Evolutionary conservation across 2,113 vertebrate genomes (phyloP).

Genomic region (Aptenodytes patagonicus): DNA sequence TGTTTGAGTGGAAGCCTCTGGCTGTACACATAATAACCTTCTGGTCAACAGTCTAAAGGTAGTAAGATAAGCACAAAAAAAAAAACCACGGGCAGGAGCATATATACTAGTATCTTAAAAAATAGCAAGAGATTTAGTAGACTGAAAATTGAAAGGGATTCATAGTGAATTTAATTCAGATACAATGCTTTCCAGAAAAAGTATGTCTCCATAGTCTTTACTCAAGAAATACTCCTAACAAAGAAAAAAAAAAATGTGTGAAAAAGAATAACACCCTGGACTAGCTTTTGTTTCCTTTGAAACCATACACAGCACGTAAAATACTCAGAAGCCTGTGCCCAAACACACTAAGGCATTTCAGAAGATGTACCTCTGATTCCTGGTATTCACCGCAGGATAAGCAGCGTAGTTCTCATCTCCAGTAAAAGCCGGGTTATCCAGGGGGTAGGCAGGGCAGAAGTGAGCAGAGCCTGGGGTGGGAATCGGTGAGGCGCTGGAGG

Average conservation of each 20-base stretch:
- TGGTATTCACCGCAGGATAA: not conserved
- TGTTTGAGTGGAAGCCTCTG: not conserved
- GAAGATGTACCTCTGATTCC: conserved; percentile 66
- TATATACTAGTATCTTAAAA: not conserved
- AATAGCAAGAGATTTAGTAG: not conserved
- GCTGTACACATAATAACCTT: not conserved
- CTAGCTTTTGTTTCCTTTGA: not conserved
- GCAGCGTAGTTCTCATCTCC: conserved; percentile 22
- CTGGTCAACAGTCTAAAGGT: not conserved
- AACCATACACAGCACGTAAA: not conserved
- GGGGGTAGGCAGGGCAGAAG: conserved; percentile 67
- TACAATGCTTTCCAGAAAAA: not conserved
- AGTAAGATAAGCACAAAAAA: not conserved
- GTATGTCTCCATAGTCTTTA: not conserved
- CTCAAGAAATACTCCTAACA: not conserved
- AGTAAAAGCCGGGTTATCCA: conserved; percentile 69
- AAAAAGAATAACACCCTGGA: not conserved
- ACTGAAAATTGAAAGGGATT: not conserved
- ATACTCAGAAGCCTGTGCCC: not conserved
- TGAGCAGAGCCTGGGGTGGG: conserved; percentile 39
- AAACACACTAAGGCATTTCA: not conserved
- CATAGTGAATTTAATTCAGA: not conserved
- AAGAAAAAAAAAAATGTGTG: not conserved
- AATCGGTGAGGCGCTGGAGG: not conserved
- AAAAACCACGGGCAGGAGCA: not conserved